These are phyloP conservation scores for Aleadryas rufinucha DNA, from an alignment of 2,113 vertebrate genomes.

Conservation along the genomic window DNA sequence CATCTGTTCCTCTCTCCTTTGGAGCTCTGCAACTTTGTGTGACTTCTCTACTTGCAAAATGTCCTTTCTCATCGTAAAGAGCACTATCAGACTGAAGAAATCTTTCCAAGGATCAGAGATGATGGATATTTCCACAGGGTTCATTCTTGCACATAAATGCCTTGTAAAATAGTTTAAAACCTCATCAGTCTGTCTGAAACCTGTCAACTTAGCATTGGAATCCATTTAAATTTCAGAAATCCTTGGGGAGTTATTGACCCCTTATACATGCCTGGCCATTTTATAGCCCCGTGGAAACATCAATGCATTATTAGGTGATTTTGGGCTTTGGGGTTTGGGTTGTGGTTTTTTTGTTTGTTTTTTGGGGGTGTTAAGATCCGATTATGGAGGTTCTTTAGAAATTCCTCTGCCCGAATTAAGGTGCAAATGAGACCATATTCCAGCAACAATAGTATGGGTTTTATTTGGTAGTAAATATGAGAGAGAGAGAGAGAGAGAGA, in stretches of 20 bases:
- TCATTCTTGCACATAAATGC: neutral
- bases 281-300: neutral
- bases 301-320: neutral
- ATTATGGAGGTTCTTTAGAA: too few species aligned
- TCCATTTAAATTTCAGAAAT: neutral
- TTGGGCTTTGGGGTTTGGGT: neutral
- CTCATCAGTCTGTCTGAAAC: neutral
- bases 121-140: neutral
- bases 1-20: slow-evolving; percentile 26
- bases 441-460: too few species aligned
- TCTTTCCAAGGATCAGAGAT: neutral
- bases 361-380: too few species aligned
- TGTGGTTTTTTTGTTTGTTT: too few species aligned
- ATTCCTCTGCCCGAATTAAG: too few species aligned
- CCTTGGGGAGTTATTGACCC: neutral
- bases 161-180: neutral
- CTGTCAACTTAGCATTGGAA: neutral
- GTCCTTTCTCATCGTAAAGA: neutral
- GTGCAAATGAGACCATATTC: too few species aligned
- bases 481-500: too few species aligned
- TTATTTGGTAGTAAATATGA: too few species aligned
- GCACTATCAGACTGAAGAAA: neutral
- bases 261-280: neutral
- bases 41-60: slow-evolving; percentile 20
- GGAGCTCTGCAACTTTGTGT: slow-evolving; percentile 10